phyloP scores from a whole-genome alignment of 2,888 invertebrate genomes.

The Stomorhina lunata region DNA sequence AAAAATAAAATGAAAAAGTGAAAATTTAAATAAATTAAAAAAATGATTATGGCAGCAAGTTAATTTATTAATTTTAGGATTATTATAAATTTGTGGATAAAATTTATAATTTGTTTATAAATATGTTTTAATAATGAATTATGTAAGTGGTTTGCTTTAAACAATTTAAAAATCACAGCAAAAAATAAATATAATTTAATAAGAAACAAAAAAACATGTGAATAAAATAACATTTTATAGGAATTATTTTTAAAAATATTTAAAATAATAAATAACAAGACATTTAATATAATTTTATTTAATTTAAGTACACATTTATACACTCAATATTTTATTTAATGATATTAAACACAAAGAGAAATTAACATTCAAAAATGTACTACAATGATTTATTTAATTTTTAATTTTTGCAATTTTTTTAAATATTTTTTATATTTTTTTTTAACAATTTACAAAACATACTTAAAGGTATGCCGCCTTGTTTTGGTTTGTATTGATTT shows the following conservation, averaged over 20 bases:
- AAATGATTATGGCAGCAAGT: conserved; percentile 53
- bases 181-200: too few species aligned
- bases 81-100: background rate
- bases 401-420: background rate
- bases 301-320: conserved; percentile 22
- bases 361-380: background rate
- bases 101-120: background rate
- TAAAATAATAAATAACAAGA: conserved; percentile 10
- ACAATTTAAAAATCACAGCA: conserved; percentile 46
- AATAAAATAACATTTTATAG: conserved; percentile 17
- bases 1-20: background rate
- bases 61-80: background rate
- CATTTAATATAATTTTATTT: too few species aligned
- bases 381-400: background rate
- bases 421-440: background rate
- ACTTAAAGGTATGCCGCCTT: too few species aligned
- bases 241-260: background rate
- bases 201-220: background rate
- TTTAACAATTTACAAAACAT: background rate
- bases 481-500: too few species aligned
- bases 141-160: too few species aligned
- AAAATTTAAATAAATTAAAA: conserved; percentile 24
- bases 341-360: background rate
- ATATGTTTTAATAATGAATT: background rate
- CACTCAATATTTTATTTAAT: background rate